Percentiles rank a stretch among this genome's conserved stretches.
Evolutionary conservation across 2,113 vertebrate species (phyloP).

Genomic region (Chinchilla lanigera): DNA sequence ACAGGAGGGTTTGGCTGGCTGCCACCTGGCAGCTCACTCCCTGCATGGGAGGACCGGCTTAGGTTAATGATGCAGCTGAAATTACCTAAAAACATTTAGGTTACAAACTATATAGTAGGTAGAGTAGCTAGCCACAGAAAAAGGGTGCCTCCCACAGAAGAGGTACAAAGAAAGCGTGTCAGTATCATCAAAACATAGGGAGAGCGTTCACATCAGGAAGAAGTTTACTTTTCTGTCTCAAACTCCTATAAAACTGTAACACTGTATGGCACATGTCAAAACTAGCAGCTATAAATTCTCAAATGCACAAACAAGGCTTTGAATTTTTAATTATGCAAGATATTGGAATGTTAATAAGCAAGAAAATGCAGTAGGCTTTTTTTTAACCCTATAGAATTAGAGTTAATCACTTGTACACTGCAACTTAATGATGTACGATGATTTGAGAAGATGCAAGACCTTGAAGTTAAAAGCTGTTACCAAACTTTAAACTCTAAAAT

Average conservation of each 20-base stretch:
- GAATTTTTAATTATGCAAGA: conserved; percentile 79
- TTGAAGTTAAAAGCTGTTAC: conserved; percentile 65
- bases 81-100: conserved; percentile 64
- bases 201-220: conserved; percentile 26
- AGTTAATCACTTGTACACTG: conserved; percentile 63
- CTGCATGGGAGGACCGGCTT: conserved; percentile 48
- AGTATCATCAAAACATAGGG: conserved; percentile 25
- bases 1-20: conserved; percentile 50
- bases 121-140: neutral
- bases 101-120: conserved; percentile 52
- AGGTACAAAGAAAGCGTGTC: neutral
- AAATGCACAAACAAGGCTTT: conserved; percentile 78
- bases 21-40: conserved; percentile 64
- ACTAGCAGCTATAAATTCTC: conserved; percentile 74
- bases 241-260: conserved; percentile 65
- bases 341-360: conserved; percentile 80
- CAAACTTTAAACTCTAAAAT: conserved; percentile 51
- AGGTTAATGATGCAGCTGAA: conserved; percentile 69
- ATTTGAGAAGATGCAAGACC: conserved; percentile 60
- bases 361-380: conserved; percentile 66
- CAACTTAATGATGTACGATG: conserved; percentile 61
- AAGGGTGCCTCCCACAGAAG: conserved; percentile 57
- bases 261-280: conserved; percentile 70
- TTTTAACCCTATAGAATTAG: conserved; percentile 50
- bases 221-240: conserved; percentile 66